phyloP scores from a whole-genome alignment of 2,888 invertebrate genomes.

The Tricholauxania praeusta region DNA sequence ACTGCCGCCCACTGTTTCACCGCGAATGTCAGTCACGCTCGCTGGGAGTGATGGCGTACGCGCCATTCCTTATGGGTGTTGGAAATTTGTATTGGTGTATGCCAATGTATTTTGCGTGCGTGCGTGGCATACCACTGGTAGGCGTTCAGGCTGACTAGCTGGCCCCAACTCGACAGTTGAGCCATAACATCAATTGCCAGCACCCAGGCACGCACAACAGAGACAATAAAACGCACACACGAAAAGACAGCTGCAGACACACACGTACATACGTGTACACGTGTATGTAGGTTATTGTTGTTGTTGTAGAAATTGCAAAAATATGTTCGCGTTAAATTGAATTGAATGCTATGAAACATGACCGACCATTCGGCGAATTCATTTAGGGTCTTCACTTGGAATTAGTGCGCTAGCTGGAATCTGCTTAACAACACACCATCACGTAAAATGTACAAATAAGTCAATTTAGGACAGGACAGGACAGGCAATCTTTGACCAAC shows the following conservation, averaged over 20 bases:
- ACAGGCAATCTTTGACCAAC: neutral
- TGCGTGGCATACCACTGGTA: no score
- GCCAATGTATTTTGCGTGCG: neutral
- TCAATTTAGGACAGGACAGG: neutral
- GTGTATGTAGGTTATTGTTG: constrained; percentile 2
- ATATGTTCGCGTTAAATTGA: constrained; percentile 31
- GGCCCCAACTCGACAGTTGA: no score
- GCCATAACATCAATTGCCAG: no score
- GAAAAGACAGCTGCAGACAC: constrained; percentile 7
- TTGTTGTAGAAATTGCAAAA: constrained; percentile 3
- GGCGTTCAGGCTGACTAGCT: no score
- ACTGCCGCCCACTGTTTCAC: no score
- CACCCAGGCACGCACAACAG: no score
- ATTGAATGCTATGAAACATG: constrained; percentile 14
- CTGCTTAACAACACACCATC: no score
- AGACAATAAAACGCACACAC: constrained; percentile 10
- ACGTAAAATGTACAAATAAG: neutral
- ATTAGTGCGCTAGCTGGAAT: no score
- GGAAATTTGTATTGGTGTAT: neutral
- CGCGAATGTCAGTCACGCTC: no score
- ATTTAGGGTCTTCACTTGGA: neutral
- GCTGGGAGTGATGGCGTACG: neutral
- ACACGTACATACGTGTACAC: neutral
- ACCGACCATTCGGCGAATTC: neutral
- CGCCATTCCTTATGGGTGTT: neutral